phyloP scores from a whole-genome alignment of 2,888 invertebrate species.

The Hirtodrosophila histrioides region DNA sequence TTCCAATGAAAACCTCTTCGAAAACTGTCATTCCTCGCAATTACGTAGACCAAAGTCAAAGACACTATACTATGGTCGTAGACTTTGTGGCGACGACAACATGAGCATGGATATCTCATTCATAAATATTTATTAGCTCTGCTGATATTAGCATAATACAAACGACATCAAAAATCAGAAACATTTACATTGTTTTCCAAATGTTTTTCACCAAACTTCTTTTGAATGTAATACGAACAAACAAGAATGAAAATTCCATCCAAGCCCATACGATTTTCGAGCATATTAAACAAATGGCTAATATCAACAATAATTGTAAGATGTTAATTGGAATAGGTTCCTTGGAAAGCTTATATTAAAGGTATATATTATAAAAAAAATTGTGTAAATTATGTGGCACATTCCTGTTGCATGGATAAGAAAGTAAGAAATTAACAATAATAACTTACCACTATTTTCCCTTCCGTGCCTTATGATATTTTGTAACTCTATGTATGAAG shows the following conservation, averaged over 20 bases:
- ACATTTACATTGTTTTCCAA: slow-evolving; percentile 26
- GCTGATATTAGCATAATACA: slow-evolving; percentile 48
- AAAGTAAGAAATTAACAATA: no score
- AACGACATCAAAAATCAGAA: slow-evolving; percentile 33
- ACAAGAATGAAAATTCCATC: slow-evolving; percentile 1
- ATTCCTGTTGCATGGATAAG: no score
- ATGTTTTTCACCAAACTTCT: slow-evolving; percentile 14
- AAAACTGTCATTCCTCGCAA: slow-evolving; percentile 36
- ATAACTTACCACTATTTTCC: no score
- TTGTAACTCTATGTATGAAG: no score
- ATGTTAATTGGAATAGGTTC: no score
- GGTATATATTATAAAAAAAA: no score
- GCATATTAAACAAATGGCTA: no score
- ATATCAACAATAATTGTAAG: no score
- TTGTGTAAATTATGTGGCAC: no score
- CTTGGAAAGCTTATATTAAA: no score
- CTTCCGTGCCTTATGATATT: no score
- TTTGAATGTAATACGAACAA: not conserved
- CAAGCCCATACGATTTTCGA: not conserved
- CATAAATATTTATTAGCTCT: slow-evolving; percentile 55
- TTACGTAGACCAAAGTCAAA: slow-evolving; percentile 9
- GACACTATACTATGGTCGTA: slow-evolving; percentile 33
- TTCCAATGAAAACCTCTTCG: slow-evolving; percentile 46
- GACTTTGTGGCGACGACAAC: slow-evolving; percentile 66
- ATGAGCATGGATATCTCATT: slow-evolving; percentile 51